phyloP scores from a whole-genome alignment of 2,113 vertebrate species.

The Malurus elegans region DNA sequence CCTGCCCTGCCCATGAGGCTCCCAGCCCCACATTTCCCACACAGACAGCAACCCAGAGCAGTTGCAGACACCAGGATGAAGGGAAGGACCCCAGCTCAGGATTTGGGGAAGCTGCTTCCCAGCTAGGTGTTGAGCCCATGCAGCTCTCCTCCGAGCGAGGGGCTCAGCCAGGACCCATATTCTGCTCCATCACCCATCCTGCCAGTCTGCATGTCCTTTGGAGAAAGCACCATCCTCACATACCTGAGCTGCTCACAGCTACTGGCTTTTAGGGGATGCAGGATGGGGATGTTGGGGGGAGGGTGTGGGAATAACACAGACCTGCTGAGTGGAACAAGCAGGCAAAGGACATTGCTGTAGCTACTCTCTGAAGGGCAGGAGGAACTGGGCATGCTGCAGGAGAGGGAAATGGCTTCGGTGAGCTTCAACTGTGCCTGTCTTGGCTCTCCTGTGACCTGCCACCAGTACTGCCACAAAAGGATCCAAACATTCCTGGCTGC shows the following conservation, averaged over 20 bases:
- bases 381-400: neutral
- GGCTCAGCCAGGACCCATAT: neutral
- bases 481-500: accelerated
- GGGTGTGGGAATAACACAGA: neutral
- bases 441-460: neutral
- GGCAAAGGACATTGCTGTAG: neutral
- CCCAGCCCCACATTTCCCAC: neutral
- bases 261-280: neutral
- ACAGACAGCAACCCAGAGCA: accelerated
- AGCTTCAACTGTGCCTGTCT: neutral
- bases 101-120: neutral
- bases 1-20: neutral
- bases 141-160: accelerated
- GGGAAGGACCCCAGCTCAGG: neutral
- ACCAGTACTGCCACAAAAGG: accelerated
- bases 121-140: neutral
- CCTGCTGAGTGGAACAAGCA: neutral
- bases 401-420: neutral
- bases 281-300: neutral
- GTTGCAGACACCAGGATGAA: neutral
- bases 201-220: neutral
- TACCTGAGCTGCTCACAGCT: neutral
- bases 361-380: neutral
- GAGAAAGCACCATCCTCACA: neutral
- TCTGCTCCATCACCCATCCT: neutral